phyloP scores from a whole-genome alignment of 2,888 invertebrate species.

The Acheta domesticus region DNA sequence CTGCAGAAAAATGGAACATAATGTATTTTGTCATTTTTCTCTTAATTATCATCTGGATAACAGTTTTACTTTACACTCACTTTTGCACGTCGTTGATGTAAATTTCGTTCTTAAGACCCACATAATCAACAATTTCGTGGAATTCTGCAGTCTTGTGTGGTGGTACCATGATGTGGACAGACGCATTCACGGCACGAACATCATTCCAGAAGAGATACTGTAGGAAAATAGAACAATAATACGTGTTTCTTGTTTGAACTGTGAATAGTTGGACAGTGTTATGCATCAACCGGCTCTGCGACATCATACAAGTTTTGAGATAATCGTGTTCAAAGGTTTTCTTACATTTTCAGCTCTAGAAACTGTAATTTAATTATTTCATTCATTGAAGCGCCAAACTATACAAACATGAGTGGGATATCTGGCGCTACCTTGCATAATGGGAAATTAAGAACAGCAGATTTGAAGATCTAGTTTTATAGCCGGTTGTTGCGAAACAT shows the following conservation, averaged over 20 bases:
- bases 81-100: slow-evolving; percentile 60
- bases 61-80: slow-evolving; percentile 35
- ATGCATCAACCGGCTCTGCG: too few relatives aligned
- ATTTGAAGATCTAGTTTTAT: too few relatives aligned
- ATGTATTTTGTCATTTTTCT: neutral
- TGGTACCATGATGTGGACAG: slow-evolving; percentile 54
- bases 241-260: neutral
- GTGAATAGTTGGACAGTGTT: too few relatives aligned
- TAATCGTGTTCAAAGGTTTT: too few relatives aligned
- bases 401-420: too few relatives aligned
- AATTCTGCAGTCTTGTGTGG: slow-evolving; percentile 53
- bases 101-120: slow-evolving; percentile 48
- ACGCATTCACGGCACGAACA: slow-evolving; percentile 45
- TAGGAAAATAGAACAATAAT: neutral
- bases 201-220: slow-evolving; percentile 48
- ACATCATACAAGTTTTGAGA: too few relatives aligned
- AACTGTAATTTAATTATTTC: too few relatives aligned
- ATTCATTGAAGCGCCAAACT: too few relatives aligned
- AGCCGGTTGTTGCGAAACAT: too few relatives aligned
- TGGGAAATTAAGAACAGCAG: too few relatives aligned
- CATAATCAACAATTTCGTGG: slow-evolving; percentile 47
- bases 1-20: slow-evolving; percentile 21
- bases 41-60: neutral
- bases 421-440: too few relatives aligned
- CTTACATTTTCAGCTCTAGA: too few relatives aligned